A percentile compares a stretch with the other conserved stretches of the same genome.
Evolutionary conservation across 53 echinoderm and acorn worm genomes (phyloP).

Genomic region (Patiria pectinifera): DNA sequence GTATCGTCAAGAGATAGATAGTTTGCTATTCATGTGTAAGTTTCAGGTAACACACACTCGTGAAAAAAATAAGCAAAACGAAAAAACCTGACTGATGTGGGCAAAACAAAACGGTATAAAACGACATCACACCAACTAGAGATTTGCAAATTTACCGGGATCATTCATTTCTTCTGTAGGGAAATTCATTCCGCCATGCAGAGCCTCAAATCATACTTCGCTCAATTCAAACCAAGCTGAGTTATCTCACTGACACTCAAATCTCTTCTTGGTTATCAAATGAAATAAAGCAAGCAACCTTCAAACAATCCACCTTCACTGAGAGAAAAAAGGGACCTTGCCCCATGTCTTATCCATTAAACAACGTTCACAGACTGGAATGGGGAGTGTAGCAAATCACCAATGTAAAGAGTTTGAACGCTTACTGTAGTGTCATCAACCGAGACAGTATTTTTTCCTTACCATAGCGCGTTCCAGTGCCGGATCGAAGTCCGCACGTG

Average conservation of each 20-base stretch:
- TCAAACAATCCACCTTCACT: neutral
- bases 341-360: neutral
- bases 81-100: no score
- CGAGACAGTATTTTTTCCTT: conserved; percentile 23
- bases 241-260: neutral
- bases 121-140: no score
- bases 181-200: no score
- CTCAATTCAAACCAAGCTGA: neutral
- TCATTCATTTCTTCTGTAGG: no score
- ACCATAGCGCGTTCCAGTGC: conserved; percentile 2
- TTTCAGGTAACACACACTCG: no score
- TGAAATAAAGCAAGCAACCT: neutral
- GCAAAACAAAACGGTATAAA: no score
- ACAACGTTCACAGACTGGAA: neutral
- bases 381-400: neutral
- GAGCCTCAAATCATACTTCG: neutral
- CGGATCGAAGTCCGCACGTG: conserved; percentile 63
- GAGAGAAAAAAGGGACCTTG: neutral
- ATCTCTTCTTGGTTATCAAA: neutral
- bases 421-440: conserved; percentile 48
- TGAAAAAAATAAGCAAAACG: no score
- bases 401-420: neutral
- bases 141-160: no score
- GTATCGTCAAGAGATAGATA: no score
- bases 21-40: no score